Evolutionary conservation across 2,888 invertebrate species (phyloP).

Genomic region (Chrysomela aeneicollis): DNA sequence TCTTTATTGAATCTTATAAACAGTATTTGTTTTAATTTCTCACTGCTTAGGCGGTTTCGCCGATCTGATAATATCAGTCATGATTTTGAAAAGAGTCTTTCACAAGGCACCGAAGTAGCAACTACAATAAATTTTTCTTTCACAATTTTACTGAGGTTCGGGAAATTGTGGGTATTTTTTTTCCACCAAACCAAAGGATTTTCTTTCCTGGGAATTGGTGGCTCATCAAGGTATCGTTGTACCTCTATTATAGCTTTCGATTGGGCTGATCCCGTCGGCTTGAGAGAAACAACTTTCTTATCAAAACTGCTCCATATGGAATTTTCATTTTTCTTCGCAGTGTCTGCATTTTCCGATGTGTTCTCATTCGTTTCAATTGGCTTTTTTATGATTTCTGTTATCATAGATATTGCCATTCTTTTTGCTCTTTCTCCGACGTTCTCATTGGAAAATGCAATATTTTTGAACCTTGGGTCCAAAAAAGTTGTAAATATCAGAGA

Average conservation of each 20-base stretch:
- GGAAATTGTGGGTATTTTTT: constrained; percentile 34
- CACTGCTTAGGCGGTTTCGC: constrained; percentile 22
- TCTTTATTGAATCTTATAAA: constrained; percentile 20
- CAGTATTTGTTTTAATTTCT: constrained; percentile 28
- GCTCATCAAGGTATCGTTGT: constrained; percentile 36
- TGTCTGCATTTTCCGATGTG: neutral
- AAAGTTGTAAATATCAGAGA: constrained; percentile 34
- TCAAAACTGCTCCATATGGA: constrained; percentile 24
- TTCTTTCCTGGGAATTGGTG: constrained; percentile 25
- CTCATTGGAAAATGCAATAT: constrained; percentile 34
- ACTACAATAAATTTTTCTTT: constrained; percentile 29
- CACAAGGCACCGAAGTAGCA: constrained; percentile 31
- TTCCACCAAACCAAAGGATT: constrained; percentile 38
- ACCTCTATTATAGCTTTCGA: constrained; percentile 37
- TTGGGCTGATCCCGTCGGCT: constrained; percentile 21
- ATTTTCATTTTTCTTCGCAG: neutral
- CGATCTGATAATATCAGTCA: constrained; percentile 19
- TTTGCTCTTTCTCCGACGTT: constrained; percentile 15
- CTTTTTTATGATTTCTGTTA: neutral
- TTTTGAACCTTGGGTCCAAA: constrained; percentile 42
- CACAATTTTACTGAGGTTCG: constrained; percentile 26
- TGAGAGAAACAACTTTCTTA: constrained; percentile 17
- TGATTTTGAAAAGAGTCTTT: constrained; percentile 27
- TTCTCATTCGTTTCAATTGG: neutral
- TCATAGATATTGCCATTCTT: constrained; percentile 9